These are phyloP conservation scores for Fundulus diaphanus DNA, from an alignment of 2,797 vertebrate species.

Conservation along the genomic window DNA sequence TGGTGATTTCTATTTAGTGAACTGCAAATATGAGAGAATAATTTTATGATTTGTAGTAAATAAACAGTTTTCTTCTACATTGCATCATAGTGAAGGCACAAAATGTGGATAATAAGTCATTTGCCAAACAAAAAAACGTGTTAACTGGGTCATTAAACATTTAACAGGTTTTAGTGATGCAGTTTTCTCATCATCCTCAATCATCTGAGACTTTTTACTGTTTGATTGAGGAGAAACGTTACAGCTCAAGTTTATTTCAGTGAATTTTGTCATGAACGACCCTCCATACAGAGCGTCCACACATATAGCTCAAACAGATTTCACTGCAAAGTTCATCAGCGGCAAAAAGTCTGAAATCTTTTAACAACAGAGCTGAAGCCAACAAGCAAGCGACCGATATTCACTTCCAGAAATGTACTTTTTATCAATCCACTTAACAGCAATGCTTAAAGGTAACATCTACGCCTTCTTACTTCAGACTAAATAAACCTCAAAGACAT, in stretches of 20 bases:
- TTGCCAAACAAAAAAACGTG: not conserved
- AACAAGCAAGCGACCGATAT: slow-evolving; percentile 89
- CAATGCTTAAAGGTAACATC: slow-evolving; percentile 88
- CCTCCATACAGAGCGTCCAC: slow-evolving; percentile 16
- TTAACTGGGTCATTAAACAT: not conserved
- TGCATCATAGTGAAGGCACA: not conserved
- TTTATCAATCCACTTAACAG: slow-evolving; percentile 83
- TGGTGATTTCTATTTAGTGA: not conserved
- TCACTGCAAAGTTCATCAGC: slow-evolving; percentile 22
- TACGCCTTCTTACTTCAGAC: slow-evolving; percentile 88
- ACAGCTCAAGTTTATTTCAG: not conserved
- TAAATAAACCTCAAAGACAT: slow-evolving; percentile 90
- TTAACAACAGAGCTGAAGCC: slow-evolving; percentile 83
- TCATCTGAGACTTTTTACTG: not conserved
- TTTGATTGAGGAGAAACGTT: not conserved
- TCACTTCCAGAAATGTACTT: slow-evolving; percentile 70
- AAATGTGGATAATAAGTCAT: not conserved
- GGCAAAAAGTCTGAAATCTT: slow-evolving; percentile 21
- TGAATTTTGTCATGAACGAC: slow-evolving; percentile 38
- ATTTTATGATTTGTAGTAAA: not conserved
- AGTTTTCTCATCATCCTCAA: not conserved
- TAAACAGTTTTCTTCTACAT: not conserved
- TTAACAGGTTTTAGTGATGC: not conserved
- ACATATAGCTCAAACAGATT: slow-evolving; percentile 16
- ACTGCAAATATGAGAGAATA: not conserved